Base-by-base conservation (phyloP, 2,888 invertebrate genomes). In the Cephalotes varians region DNA sequence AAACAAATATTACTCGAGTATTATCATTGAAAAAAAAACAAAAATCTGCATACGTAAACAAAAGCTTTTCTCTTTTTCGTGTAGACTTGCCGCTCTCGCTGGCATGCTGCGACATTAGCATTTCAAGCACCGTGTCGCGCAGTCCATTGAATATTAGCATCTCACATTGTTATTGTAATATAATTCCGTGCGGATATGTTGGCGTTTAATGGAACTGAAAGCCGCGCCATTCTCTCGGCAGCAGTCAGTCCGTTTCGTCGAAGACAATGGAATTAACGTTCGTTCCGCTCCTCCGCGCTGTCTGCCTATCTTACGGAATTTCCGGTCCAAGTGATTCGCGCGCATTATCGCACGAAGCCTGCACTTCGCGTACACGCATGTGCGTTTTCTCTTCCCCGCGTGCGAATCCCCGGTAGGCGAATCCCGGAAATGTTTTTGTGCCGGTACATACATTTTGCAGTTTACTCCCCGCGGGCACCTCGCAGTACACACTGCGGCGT, bases 211-310 rank as follows among this genome's bases (percentile, higher is more conserved):
- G 86, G 83, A 58, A 83, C 82, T 67, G 82, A 85, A 82, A 82
- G 82, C 80, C 76, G 79, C 69, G 72, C 81, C 64, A 54, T 77
- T 65, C 80, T 81, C 73, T 69, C 76, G 37, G 25, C 76, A 58
- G n/a, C 77, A 79, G 87, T 80, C 82, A 73, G 54, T 56, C 58
- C 62, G 82, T 58, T 81, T 69, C 81, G 47, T 47, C 34, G 47
- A 83, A 88, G 88, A 90, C 90, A 90, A 90, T 88, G 90, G 90
- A 87, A 90, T 90, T 88, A 88, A 90, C 86, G 88, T 77, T 86
- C 79, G 88, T 51, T 56, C 81, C 81, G 74, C 64, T 83, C 86
- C 82, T 81, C 81, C 65, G 81, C 85, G 69, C 85, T 84, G 85
- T 85, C 83, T 74, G 64, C 69, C 85, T 81, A 79, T 79, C 77